phyloP scores from a whole-genome alignment of 2,113 vertebrate genomes.

The Lagenorhynchus albirostris region DNA sequence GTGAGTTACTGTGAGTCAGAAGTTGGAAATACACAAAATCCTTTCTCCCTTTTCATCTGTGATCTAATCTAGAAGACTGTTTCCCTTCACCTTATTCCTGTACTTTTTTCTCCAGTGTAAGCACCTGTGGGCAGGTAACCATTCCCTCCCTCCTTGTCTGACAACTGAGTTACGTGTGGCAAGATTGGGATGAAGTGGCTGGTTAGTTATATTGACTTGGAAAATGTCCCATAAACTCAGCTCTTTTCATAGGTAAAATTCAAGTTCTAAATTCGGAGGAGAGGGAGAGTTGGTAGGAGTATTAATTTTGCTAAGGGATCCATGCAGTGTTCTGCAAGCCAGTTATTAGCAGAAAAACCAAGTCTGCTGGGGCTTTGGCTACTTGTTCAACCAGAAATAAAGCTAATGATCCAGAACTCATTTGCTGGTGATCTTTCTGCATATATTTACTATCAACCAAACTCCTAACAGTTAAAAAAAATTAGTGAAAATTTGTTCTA shows the following conservation, averaged over 20 bases:
- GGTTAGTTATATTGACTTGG: not conserved
- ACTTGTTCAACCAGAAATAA: not conserved
- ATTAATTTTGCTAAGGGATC: not conserved
- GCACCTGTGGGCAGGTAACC: not conserved
- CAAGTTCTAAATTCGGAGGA: not conserved
- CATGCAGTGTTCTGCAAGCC: not conserved
- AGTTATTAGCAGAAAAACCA: not conserved
- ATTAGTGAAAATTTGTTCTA: not conserved
- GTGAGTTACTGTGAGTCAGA: not conserved
- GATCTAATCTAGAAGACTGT: not conserved
- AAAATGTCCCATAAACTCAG: not conserved
- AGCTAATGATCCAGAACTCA: not conserved
- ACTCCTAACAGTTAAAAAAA: not conserved
- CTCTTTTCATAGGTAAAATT: not conserved
- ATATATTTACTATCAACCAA: constrained; percentile 20
- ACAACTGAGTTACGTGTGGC: not conserved
- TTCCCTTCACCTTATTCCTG: not conserved
- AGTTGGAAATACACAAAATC: not conserved
- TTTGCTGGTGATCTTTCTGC: not conserved
- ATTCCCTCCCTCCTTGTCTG: not conserved
- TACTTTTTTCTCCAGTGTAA: not conserved
- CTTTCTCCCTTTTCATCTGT: not conserved
- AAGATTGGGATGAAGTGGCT: not conserved
- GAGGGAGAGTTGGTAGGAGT: not conserved
- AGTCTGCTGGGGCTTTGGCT: not conserved